phyloP scores from a whole-genome alignment of 2,888 invertebrate genomes.

The Herminia tarsipennalis region DNA sequence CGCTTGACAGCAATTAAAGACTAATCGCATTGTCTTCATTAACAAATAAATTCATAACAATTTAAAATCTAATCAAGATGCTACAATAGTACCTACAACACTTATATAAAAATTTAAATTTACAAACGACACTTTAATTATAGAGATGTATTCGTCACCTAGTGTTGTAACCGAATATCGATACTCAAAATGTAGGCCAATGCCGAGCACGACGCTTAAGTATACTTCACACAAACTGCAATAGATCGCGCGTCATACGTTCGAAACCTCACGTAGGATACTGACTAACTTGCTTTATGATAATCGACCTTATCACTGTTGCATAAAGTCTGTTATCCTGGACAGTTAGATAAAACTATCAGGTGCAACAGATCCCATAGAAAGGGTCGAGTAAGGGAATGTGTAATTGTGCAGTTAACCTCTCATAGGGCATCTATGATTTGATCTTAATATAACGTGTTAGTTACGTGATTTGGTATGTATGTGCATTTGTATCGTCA shows the following conservation, averaged over 20 bases:
- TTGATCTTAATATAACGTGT: conserved; percentile 16
- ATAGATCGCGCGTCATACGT: conserved; percentile 8
- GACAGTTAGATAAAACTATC: background rate
- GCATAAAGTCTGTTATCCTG: background rate
- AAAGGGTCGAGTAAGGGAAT: conserved; percentile 6
- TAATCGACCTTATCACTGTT: background rate
- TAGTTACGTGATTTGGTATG: conserved; percentile 14
- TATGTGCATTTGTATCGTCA: conserved; percentile 3
- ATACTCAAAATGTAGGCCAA: conserved; percentile 69
- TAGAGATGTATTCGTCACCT: conserved; percentile 57
- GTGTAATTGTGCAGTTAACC: conserved; percentile 13
- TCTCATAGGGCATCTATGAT: conserved; percentile 7
- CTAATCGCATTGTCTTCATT: conserved; percentile 12
- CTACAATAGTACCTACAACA: conserved; percentile 16
- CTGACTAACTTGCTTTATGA: background rate
- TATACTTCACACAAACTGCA: conserved; percentile 15
- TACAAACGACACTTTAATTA: conserved; percentile 51
- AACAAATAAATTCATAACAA: conserved; percentile 20
- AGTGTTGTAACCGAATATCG: conserved; percentile 75
- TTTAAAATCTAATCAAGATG: conserved; percentile 26
- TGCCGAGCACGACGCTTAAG: conserved; percentile 51
- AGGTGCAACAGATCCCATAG: background rate
- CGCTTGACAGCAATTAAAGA: conserved; percentile 1
- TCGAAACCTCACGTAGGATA: conserved; percentile 14
- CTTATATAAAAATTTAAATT: conserved; percentile 43